Evolutionary conservation across 37 sponge, comb jelly and placozoan species (phyloP), one percentile per base, ranked within the genome.

Genomic region (Haliclona indistincta): DNA sequence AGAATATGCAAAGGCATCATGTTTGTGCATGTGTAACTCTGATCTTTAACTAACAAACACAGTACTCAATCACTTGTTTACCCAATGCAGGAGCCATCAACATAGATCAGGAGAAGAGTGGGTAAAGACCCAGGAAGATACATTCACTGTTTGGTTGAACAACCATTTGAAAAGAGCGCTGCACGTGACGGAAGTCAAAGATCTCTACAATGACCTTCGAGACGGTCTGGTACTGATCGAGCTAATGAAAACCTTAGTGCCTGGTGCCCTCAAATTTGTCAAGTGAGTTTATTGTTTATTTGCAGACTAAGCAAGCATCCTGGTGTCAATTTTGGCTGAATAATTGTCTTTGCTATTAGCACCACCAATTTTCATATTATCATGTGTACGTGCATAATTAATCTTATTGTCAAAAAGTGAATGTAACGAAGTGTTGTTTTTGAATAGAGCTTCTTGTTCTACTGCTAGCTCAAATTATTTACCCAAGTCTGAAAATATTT

Each of bases 91-190:
- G 13, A 17, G 49, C 8, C 13, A 17, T 13, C 13, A 47, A 47
- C 49, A 47, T 13, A 17, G 49, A 47, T 8, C 8, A 47, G 67
- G 67, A 34, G 85, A 43, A 5, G 85, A 77, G 19, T 84, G 85
- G 85, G 76, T 64, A 35, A 33, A 56, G 2, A 76, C 69, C 54
- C 85, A 84, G 54, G 60, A 84, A 77, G 76, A 84, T 32, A 76
- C 85, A 23, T 84, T 84, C 58, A 84, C 78, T 26, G 47, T 77
- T 26, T 84, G 85, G 85, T 55, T 49, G 43, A 84, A 84, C 69
- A 68, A 76, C 62, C 74, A 76, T 53, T 42, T 84, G 54, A 66
- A 64, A 3, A 17, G 23, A 20, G 26, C 35, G 44, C 42, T 26
- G 1, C 25, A 68, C 61, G 51, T 54, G 36, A 47, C 49, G 13